Conservation (phyloP, 1,140 invertebrate species). For the Notospermus geniculatus region DNA sequence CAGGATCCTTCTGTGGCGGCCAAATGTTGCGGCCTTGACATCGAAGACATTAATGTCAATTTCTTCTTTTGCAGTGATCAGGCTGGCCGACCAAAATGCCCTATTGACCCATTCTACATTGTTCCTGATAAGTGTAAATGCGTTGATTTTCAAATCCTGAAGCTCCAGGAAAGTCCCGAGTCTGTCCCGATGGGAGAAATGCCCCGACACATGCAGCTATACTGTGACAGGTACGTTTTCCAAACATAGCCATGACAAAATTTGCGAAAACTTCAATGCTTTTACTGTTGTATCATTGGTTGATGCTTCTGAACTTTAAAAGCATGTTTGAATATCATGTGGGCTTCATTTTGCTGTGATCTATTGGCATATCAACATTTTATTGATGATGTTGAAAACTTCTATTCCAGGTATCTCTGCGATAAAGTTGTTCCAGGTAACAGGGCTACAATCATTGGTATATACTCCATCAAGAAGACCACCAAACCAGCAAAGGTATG, state of each 20-base stretch:
- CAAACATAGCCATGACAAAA: background rate
- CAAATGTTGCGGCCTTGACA: background rate
- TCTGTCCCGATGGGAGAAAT: constrained; percentile 97
- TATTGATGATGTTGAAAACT: too few species aligned
- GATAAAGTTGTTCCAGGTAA: constrained; percentile 96
- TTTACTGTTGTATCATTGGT: background rate
- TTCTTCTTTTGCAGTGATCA: constrained; percentile 67
- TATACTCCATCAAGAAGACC: constrained; percentile 95
- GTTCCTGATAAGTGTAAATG: constrained; percentile 95
- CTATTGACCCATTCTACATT: constrained; percentile 97
- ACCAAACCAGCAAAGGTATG: constrained; percentile 60
- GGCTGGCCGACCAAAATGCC: constrained; percentile 75
- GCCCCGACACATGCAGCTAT: constrained; percentile 92
- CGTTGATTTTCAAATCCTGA: constrained; percentile 85
- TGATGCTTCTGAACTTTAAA: background rate
- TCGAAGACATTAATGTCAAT: background rate
- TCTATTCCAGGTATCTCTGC: constrained; percentile 71
- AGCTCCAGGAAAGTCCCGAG: constrained; percentile 95
- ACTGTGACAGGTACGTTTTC: constrained; percentile 74
- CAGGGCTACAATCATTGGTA: constrained; percentile 86
- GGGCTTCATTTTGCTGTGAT: constrained; percentile 7
- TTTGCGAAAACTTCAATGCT: background rate
- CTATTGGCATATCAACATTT: constrained; percentile 23
- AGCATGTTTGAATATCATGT: background rate
- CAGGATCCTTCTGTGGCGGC: constrained; percentile 7